Base-by-base conservation (phyloP, 2,888 invertebrate genomes). In the Dusona sp. region DNA sequence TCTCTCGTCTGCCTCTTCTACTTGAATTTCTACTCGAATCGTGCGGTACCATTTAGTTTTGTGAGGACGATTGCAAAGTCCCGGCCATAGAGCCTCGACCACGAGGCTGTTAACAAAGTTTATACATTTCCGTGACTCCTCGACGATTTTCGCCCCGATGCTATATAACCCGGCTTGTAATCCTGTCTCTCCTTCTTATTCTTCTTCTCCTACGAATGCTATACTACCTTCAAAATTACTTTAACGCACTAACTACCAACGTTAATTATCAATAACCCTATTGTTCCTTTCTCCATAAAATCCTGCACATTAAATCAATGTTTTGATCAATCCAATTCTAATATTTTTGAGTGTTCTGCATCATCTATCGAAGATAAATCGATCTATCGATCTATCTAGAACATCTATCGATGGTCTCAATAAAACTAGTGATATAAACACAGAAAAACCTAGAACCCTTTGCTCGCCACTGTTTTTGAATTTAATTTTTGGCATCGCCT, bases 71-170 rank as follows among this genome's bases (percentile, higher is more conserved):
- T 86, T 83, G 82, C 79, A 74, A 57, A 54, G 57, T 36, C 45
- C 64, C 72, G 36, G 65, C 61, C 38, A 75, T 64, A 64, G 45
- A 65, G 65, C 77, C 64, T 64, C 54, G 68, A 73, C 85, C 29
- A 68, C n/a, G n/a, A 65, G 67, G 82, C 82, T 85, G 82, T 85
- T 85, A 83, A 79, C 82, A 85, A 85, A 85, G 82, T 85, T 85
- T 85, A 85, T 85, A 85, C 82, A 85, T 85, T 85, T 85, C 79
- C 82, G 85, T 83, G 82, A 85, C 82, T 85, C 82, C 85, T 70
- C 70, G 79, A 79, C 85, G 54, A 83, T 83, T 83, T 83, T 42
- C 67, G 82, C 65, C 65, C n/a, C 67, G 38, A 67, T 73, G 73
- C 73, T 78, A 79, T 79, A 79, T 78, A 70, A 25, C 70, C 36